phyloP scores from a whole-genome alignment of 2,113 vertebrate genomes.

The Pollachius pollachius region DNA sequence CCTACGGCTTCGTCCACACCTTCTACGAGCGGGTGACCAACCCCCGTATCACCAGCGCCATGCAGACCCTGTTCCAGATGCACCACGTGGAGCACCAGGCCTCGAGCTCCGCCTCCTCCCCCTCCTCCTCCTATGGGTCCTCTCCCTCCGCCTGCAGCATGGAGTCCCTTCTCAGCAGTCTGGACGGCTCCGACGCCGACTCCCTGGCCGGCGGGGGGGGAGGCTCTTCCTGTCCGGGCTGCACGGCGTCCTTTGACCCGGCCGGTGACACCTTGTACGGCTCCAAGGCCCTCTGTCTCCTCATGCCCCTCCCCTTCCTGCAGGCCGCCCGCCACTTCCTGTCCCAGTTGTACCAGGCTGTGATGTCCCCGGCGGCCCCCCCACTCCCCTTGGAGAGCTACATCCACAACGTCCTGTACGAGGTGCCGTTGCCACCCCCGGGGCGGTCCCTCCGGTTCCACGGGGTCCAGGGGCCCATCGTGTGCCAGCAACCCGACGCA shows the following conservation, averaged over 20 bases:
- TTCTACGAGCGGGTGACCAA: slow-evolving; percentile 95
- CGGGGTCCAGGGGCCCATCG: slow-evolving; percentile 89
- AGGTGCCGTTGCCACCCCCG: slow-evolving; percentile 90
- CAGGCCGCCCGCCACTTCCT: slow-evolving; percentile 92
- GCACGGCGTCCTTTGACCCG: slow-evolving; percentile 83
- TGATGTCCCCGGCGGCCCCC: slow-evolving; percentile 83
- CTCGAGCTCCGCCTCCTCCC: slow-evolving; percentile 58
- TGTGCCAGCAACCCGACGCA: slow-evolving; percentile 91
- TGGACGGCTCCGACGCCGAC: slow-evolving; percentile 82
- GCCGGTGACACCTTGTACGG: slow-evolving; percentile 88
- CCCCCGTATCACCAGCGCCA: slow-evolving; percentile 89
- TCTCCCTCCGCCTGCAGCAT: slow-evolving; percentile 92
- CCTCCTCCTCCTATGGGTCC: slow-evolving; percentile 73
- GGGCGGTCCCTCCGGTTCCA: slow-evolving; percentile 93
- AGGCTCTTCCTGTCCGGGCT: slow-evolving; percentile 71
- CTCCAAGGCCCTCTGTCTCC: slow-evolving; percentile 94
- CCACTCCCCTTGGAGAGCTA: slow-evolving; percentile 96
- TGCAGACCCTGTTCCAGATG: slow-evolving; percentile 97
- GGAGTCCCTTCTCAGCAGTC: slow-evolving; percentile 91
- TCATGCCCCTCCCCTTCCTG: slow-evolving; percentile 94
- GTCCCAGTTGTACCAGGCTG: slow-evolving; percentile 87
- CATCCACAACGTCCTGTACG: slow-evolving; percentile 94
- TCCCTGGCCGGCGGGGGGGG: slow-evolving; percentile 61
- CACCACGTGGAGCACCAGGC: slow-evolving; percentile 88
- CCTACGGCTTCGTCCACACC: slow-evolving; percentile 92